Conservation (phyloP, 2,888 invertebrate genomes). For the Phanerotoma sp. region DNA sequence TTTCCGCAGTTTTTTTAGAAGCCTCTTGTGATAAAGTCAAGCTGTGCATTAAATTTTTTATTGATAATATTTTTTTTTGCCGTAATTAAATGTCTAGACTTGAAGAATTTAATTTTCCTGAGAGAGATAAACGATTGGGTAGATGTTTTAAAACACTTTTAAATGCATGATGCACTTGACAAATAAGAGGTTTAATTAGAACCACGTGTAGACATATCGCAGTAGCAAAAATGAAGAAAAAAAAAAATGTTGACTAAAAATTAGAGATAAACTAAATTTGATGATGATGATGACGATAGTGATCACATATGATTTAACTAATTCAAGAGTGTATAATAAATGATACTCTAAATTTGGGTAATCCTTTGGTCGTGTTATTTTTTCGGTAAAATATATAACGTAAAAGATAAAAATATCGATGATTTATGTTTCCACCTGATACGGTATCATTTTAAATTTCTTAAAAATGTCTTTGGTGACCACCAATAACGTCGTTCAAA, state of each 20-base stretch:
- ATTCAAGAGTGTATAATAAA: background rate
- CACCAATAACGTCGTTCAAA: constrained; percentile 1
- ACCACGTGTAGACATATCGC: background rate
- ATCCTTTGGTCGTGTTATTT: constrained; percentile 11
- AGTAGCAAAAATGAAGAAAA: constrained; percentile 3
- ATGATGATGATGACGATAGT: background rate
- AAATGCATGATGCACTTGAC: background rate
- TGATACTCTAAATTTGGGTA: background rate
- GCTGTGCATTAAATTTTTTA: background rate
- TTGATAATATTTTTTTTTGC: background rate
- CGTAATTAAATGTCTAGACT: background rate
- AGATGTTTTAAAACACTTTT: background rate
- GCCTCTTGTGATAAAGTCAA: too few relatives aligned
- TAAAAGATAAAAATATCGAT: constrained; percentile 43
- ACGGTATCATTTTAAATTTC: constrained; percentile 34
- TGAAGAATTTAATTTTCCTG: background rate
- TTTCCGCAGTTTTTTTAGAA: too few relatives aligned
- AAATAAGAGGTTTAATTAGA: too few relatives aligned
- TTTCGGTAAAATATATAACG: background rate
- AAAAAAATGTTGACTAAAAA: constrained; percentile 1
- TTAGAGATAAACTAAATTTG: background rate
- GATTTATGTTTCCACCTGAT: constrained; percentile 40
- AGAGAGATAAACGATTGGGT: background rate
- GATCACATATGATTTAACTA: background rate
- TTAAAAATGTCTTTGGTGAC: background rate